A percentile compares a stretch with the other conserved stretches of the same genome.
Conservation (phyloP, 1,140 invertebrate species). For the Camponotus pennsylvanicus region DNA sequence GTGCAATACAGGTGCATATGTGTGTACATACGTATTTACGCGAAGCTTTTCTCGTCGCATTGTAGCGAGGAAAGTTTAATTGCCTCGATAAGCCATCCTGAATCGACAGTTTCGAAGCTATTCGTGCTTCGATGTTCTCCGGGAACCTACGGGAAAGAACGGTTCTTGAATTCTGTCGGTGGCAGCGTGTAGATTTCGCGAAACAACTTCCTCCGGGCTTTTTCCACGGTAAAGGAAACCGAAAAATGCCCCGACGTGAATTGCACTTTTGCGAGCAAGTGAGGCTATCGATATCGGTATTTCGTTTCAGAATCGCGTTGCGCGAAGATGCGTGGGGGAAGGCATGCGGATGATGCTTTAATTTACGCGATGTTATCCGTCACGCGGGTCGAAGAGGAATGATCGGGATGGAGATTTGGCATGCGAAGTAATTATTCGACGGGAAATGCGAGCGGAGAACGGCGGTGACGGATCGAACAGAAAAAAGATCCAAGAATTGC, state of each 20-base stretch:
- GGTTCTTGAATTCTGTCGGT: constrained; percentile 22
- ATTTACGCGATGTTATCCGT: constrained; percentile 53
- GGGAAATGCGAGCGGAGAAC: constrained; percentile 21
- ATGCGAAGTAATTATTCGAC: constrained; percentile 55
- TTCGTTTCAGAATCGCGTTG: constrained; percentile 24
- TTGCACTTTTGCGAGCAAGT: background rate
- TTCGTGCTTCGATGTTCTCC: constrained; percentile 40
- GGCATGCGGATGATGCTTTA: constrained; percentile 49
- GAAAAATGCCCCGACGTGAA: constrained; percentile 32
- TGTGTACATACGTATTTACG: constrained; percentile 21
- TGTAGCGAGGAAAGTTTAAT: constrained; percentile 68
- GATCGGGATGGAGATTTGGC: constrained; percentile 51
- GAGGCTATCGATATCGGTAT: constrained; percentile 14
- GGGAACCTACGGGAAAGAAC: constrained; percentile 24
- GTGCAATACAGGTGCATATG: background rate
- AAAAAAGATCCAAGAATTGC: constrained; percentile 21
- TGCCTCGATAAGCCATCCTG: constrained; percentile 70
- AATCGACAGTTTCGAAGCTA: constrained; percentile 69
- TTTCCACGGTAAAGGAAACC: constrained; percentile 40
- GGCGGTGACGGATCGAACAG: background rate
- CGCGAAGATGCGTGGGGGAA: background rate
- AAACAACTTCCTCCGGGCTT: constrained; percentile 13
- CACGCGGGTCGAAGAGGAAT: constrained; percentile 17
- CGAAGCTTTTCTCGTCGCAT: constrained; percentile 25
- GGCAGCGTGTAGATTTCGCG: constrained; percentile 37